phyloP scores from a whole-genome alignment of 1,140 invertebrate genomes.

The Leguminivora glycinivorella region DNA sequence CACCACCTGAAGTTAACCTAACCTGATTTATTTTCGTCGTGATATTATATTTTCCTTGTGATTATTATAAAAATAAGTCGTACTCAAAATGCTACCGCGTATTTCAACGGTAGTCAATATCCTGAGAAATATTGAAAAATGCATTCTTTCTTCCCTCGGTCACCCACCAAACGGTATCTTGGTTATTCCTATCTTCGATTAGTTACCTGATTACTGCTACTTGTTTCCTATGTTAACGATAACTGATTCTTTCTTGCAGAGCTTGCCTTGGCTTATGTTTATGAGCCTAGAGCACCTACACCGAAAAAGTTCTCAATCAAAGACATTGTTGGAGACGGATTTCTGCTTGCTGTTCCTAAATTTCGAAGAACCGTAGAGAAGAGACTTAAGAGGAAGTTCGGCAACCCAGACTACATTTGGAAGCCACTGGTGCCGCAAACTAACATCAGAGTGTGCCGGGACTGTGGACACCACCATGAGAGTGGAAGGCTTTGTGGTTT shows the following conservation, averaged over 20 bases:
- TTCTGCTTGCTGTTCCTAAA: constrained; percentile 91
- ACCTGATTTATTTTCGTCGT: not conserved
- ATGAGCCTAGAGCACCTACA: constrained; percentile 40
- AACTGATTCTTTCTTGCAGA: constrained; percentile 48
- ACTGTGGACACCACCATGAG: constrained; percentile 91
- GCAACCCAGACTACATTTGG: constrained; percentile 81
- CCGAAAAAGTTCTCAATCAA: constrained; percentile 76
- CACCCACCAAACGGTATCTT: constrained; percentile 59
- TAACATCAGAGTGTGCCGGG: constrained; percentile 86
- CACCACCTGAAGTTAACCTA: constrained; percentile 4
- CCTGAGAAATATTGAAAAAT: constrained; percentile 54
- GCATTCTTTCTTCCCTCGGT: constrained; percentile 55
- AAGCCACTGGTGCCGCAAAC: constrained; percentile 86
- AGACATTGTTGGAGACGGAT: constrained; percentile 85
- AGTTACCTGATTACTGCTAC: constrained; percentile 16
- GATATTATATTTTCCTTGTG: not conserved
- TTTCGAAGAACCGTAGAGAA: constrained; percentile 86
- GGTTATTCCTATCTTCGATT: not conserved
- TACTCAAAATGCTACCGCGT: constrained; percentile 49
- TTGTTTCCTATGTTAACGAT: constrained; percentile 5
- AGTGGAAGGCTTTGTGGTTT: constrained; percentile 88
- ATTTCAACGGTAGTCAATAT: constrained; percentile 45
- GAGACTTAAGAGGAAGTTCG: constrained; percentile 86
- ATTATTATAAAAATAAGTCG: not conserved
- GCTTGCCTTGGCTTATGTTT: constrained; percentile 55